Conservation (phyloP, 2,797 vertebrate genomes). For the Muscicapa comitata region DNA sequence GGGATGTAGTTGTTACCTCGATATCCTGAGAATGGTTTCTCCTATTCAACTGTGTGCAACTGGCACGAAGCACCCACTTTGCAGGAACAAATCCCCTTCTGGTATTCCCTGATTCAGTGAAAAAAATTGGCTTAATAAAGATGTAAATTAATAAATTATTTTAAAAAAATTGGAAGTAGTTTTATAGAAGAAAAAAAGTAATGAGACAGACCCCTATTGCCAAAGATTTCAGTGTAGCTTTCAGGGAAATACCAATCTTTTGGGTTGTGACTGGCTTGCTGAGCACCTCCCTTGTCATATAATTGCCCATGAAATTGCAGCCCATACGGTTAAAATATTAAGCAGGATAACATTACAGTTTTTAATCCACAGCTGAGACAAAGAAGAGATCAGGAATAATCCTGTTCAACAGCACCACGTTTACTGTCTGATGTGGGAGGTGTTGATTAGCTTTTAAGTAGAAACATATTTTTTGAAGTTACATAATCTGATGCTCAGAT, state of each 20-base stretch:
- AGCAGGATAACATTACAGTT: slow-evolving; percentile 61
- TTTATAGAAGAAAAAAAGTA: background rate
- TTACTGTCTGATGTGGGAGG: slow-evolving; percentile 67
- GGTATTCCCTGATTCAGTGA: background rate
- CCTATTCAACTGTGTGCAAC: background rate
- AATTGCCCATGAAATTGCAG: slow-evolving; percentile 64
- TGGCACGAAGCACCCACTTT: background rate
- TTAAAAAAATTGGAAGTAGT: background rate
- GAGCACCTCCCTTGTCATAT: slow-evolving; percentile 35
- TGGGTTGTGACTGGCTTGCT: background rate
- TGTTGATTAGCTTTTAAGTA: slow-evolving; percentile 65
- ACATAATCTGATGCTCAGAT: slow-evolving; percentile 52
- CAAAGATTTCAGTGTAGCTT: background rate
- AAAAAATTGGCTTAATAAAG: background rate
- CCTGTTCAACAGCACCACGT: slow-evolving; percentile 24
- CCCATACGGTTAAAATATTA: slow-evolving; percentile 69
- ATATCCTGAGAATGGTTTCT: background rate
- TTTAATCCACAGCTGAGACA: slow-evolving; percentile 68
- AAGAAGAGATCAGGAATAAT: slow-evolving; percentile 66
- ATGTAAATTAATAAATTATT: background rate
- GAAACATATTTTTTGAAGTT: slow-evolving; percentile 68
- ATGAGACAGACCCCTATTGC: background rate
- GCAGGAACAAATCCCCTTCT: background rate
- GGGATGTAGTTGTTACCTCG: background rate
- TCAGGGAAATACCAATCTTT: background rate